Evolutionary conservation across 2,888 invertebrate genomes (phyloP).

Genomic region (Metacarcinus magister): DNA sequence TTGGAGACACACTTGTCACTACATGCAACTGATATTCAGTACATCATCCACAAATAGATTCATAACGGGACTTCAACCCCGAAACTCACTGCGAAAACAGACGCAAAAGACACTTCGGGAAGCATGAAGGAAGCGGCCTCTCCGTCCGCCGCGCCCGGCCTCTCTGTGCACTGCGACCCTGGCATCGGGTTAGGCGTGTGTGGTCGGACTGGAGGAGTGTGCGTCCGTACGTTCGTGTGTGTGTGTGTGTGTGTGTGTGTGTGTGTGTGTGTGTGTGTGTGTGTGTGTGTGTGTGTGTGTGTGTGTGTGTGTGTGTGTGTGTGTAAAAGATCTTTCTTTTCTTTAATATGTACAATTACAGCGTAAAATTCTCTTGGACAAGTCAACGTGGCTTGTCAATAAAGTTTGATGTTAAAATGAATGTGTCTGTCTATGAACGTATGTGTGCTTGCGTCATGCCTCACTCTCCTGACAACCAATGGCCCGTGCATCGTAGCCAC

Average conservation of each 20-base stretch:
- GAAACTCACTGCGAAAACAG: neutral
- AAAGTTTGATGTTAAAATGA: neutral
- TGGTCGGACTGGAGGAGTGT: slow-evolving; percentile 17
- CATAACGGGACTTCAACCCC: neutral
- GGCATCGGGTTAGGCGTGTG: slow-evolving; percentile 41
- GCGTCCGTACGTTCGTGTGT: neutral
- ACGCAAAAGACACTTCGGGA: neutral
- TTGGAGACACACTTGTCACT: neutral
- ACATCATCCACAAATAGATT: neutral
- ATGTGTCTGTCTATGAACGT: neutral
- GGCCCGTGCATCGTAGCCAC: neutral
- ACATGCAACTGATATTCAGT: neutral
- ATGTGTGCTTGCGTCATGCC: slow-evolving; percentile 65
- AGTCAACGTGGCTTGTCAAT: neutral
- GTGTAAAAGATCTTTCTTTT: neutral
- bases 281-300: neutral
- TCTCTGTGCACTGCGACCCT: slow-evolving; percentile 40
- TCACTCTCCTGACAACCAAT: slow-evolving; percentile 44
- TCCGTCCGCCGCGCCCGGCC: neutral
- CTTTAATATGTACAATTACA: neutral
- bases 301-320: neutral
- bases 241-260: slow-evolving; percentile 54
- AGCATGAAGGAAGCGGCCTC: neutral
- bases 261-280: neutral
- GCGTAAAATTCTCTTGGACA: neutral